Evolutionary conservation across 2,113 vertebrate species (phyloP).

Genomic region (Rousettus leschenaultii): DNA sequence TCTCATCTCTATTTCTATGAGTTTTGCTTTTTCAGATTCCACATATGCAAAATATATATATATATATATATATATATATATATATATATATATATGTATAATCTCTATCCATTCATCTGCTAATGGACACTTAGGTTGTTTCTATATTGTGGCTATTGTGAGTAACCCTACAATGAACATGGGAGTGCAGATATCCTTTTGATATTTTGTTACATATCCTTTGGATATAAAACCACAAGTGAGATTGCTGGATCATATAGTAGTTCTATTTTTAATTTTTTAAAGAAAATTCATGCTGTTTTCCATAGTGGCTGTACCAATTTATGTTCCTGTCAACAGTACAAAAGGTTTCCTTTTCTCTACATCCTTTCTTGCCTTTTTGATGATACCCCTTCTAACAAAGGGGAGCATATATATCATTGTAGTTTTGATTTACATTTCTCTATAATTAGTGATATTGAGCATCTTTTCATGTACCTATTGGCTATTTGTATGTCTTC

Average conservation of each 20-base stretch:
- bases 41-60: neutral
- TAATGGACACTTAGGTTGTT: neutral
- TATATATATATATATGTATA: neutral
- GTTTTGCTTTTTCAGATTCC: neutral
- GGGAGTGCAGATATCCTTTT: neutral
- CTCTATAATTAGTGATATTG: neutral
- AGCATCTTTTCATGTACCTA: neutral
- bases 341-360: neutral
- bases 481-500: neutral
- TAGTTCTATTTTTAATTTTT: neutral
- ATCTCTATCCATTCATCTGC: neutral
- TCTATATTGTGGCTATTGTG: neutral
- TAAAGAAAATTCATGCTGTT: neutral
- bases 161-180: neutral
- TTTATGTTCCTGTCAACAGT: neutral
- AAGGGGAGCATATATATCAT: neutral
- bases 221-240: neutral
- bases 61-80: no score
- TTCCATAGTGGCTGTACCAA: neutral
- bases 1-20: neutral
- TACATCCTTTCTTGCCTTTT: neutral
- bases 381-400: neutral
- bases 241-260: neutral
- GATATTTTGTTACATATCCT: neutral
- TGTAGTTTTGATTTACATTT: neutral